Evolutionary conservation across 2,797 vertebrate species (phyloP).

Genomic region (Gymnopithys bicolor): DNA sequence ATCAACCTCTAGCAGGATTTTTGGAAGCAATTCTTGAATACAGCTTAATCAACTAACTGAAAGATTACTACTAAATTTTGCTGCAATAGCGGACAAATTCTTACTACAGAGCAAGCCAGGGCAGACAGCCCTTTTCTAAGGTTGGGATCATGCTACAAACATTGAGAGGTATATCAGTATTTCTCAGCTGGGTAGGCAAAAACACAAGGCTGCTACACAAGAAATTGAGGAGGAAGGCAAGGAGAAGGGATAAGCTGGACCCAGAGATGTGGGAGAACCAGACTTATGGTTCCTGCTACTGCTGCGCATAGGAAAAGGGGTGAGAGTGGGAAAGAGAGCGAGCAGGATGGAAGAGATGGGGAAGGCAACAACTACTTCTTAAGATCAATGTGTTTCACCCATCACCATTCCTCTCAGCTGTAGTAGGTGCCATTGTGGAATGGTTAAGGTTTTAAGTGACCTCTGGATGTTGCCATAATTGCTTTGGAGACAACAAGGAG

Average conservation of each 20-base stretch:
- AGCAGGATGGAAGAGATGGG: accelerated
- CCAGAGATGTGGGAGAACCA: neutral
- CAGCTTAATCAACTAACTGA: neutral
- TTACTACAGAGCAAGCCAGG: neutral
- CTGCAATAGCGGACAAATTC: neutral
- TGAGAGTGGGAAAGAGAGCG: neutral
- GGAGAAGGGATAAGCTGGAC: neutral
- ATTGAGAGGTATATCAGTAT: neutral
- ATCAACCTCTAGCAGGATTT: neutral
- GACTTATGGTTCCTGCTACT: neutral
- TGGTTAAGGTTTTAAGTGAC: neutral
- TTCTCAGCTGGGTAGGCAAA: neutral
- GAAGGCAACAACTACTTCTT: neutral
- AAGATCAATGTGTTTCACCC: neutral
- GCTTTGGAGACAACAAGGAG: neutral
- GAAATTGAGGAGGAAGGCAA: neutral
- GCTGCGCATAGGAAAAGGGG: neutral
- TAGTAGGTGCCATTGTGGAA: neutral
- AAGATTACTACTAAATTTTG: neutral
- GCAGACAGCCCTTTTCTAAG: neutral
- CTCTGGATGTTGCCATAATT: neutral
- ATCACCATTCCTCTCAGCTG: accelerated
- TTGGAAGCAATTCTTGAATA: neutral
- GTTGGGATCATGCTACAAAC: neutral
- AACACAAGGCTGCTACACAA: neutral